Base-by-base conservation (phyloP, 2,113 vertebrate genomes). In the Caranx ignobilis region DNA sequence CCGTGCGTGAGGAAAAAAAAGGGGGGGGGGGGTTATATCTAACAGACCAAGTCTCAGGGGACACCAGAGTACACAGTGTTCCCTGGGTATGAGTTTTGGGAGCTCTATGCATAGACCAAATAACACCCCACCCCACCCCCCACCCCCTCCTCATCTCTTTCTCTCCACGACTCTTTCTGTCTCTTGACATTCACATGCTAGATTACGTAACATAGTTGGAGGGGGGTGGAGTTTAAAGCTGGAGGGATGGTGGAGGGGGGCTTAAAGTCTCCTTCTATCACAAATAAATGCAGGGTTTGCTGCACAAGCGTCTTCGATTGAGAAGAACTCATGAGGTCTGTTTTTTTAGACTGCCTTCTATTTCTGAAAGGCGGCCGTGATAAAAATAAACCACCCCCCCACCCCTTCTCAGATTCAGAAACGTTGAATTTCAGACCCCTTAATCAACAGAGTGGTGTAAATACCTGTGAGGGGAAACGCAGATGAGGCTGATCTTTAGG, bases 171-270 rank as follows among this genome's bases (percentile, higher is more conserved):
- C 75, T 82, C 79, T 56, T 45, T 84, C 83, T 87, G 67, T 84
- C 83, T 90, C 86, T 90, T 87, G 83, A 88, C 83, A 82, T 93
- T 93, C 89, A 93, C 92, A 92, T 93, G 88, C 81, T 84, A 79
- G 71, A 92, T 95, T 93, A 91, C 91, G 78, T 94, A 94, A 95
- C 87, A 55, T 18, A 21, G 68, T 61, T 77, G 32, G 64, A 26
- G 16, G 35, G n/a, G 16, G n/a, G 6, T 56, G 43, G 55, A 9
- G 62, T 35, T 37, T 9, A 34, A 57, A 47, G 77, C 61, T 62
- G 41, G 75, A 18, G 57, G 56, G 67, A 60, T 4, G 34, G 5
- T 34, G 61, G 34, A 69, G 57, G 68, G 62, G 61, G 50, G 71
- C 34, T 81, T 87, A 79, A 83, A 83, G 78, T 85, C 77, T 84